Base-by-base conservation (phyloP, 2,888 invertebrate genomes). In the Pegoplata infirma region DNA sequence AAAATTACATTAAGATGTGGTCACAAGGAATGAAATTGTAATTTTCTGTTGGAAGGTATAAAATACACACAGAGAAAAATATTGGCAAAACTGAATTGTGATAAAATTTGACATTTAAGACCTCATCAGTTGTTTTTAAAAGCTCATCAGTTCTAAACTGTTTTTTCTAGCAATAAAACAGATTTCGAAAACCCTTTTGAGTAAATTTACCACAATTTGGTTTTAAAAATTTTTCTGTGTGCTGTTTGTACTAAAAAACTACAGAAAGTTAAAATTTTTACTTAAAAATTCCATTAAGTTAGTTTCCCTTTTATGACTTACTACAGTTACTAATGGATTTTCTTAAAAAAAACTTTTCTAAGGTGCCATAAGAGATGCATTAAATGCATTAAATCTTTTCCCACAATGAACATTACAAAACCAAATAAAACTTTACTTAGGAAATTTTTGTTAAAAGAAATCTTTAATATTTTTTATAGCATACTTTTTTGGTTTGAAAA, bases 351-450 rank as follows among this genome's bases (percentile, higher is more conserved):
- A n/a, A 1, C 14, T 46, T 16, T 53, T 5, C 47, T 55, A 46
- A 61, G 69, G 28, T 55, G 32, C 8, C 19, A 2, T 8, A 28
- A 46, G 67, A 58, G 25, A 75, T 79, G 77, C 80, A 80, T 28
- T 32, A 46, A 69, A 69, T 61, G 77, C 71, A 77, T 67, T 78
- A 80, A 75, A 53, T 23, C 63, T 49, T 59, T 56, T 82, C 82
- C 82, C 82, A 59, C 80, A 82, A 64, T 74, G 74, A 77, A 74
- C 81, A 82, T 82, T 75, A 81, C 16, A 17, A n/a, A 76, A 5
- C 49, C 28, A 49, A 36, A 61, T 55, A 55, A 75, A 68, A 68
- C 47, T 55, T 67, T 16, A 28, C 28, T 40, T 40, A 6, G 5
- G 6, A 76, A 56, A 32, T 64, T 46, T 16, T 12, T 14, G 3